phyloP scores from a whole-genome alignment of 2,113 vertebrate genomes.

The Zootoca vivipara region DNA sequence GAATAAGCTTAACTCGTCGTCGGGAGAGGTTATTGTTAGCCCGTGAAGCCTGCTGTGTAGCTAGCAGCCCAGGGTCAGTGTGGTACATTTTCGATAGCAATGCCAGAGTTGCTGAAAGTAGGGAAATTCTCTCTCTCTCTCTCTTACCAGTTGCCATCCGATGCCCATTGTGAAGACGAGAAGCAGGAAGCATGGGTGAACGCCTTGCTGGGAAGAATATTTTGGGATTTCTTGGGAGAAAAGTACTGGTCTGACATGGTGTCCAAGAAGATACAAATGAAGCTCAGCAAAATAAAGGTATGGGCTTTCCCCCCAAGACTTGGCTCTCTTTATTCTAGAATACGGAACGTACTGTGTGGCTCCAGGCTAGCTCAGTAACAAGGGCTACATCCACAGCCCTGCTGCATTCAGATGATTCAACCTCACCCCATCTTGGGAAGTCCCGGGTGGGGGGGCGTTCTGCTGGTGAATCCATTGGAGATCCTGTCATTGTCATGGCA shows the following conservation, averaged over 20 bases:
- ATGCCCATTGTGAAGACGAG: constrained; percentile 70
- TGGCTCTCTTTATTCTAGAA: neutral
- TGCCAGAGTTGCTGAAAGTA: neutral
- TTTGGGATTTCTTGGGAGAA: constrained; percentile 98
- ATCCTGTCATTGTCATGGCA: too few species aligned
- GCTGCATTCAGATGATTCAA: too few species aligned
- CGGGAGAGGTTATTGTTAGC: neutral
- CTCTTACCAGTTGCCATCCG: constrained; percentile 77
- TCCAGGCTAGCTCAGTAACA: too few species aligned
- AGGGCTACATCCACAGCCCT: too few species aligned
- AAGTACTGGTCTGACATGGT: constrained; percentile 96
- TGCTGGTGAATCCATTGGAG: too few species aligned
- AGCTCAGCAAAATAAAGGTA: constrained; percentile 99
- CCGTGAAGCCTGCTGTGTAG: neutral
- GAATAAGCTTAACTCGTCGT: neutral
- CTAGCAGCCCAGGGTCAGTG: neutral
- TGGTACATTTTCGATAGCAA: neutral
- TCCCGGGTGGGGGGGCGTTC: too few species aligned
- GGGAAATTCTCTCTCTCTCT: constrained; percentile 32
- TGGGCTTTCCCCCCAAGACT: constrained; percentile 28
- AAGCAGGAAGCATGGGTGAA: constrained; percentile 95
- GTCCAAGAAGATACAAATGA: constrained; percentile 99
- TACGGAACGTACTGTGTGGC: neutral
- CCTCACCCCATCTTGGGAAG: too few species aligned
- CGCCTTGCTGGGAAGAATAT: constrained; percentile 92